Evolutionary conservation across 1,140 invertebrate species (phyloP), one percentile per base, ranked within the genome.

Genomic region (Leptinotarsa texana): DNA sequence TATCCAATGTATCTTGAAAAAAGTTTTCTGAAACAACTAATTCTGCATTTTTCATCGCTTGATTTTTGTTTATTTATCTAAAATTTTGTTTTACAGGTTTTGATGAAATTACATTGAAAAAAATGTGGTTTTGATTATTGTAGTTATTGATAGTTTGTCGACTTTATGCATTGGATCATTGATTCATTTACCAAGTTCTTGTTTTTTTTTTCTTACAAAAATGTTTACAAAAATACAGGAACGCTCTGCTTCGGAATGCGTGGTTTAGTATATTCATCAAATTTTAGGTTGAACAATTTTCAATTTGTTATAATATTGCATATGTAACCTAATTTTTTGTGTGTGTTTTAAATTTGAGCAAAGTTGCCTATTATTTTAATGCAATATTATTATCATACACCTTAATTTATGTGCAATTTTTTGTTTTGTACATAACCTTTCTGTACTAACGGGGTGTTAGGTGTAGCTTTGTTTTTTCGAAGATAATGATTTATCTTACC

Each of bases 341-440:
- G 69, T 72, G 21, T 4, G 61, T 62, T 33, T 72, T 63, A 57
- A 57, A 21, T 65, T 24, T 24, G 2, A 65, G 51, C 61, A 21
- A 62, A 72, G 24, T 65, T 63, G 24, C 8, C 27, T 47, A 47
- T 21, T 48, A 33, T 61, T 57, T 75, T 75, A 61, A 71, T 63
- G 74, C 61, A 63, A 63, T 63, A 63, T 71, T 71, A 71, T 63
- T 66, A 17, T 6, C 21, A 72, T 69, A 66, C 65, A 63, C 69
- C 27, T 62, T 69, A 69, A 70, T 69, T 69, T 73, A 62, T 48
- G 51, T 75, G 74, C 66, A 73, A 73, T 74, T 73, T 65, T 57
- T n/a, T 51, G 49, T 51, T 13, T 51, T 57, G 13, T 57, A 15
- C n/a, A 57, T 57, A 57, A 17, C n/a, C n/a, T 57, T 57, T 57